phyloP scores from a whole-genome alignment of 2,888 invertebrate species.

The Chymomyza caudatula region DNA sequence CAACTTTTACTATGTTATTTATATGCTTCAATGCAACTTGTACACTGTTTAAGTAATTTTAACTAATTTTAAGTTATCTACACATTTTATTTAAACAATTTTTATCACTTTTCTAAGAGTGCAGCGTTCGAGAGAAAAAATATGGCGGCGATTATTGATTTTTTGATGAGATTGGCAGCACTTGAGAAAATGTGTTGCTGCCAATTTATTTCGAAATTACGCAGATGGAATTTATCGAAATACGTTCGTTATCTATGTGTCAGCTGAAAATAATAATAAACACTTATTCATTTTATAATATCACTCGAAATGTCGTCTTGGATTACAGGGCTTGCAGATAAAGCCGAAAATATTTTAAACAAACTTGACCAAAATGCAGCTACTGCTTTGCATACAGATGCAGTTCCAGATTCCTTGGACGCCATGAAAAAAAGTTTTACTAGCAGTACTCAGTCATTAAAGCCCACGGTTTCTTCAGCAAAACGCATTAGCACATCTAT shows the following conservation, averaged over 20 bases:
- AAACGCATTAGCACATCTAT: constrained; percentile 30
- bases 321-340: constrained; percentile 86
- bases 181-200: constrained; percentile 7
- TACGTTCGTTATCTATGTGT: not conserved
- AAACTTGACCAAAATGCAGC: constrained; percentile 87
- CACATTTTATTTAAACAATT: constrained; percentile 30
- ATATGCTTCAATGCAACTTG: not conserved
- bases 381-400: constrained; percentile 79
- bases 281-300: not conserved
- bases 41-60: constrained; percentile 17
- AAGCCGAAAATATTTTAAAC: constrained; percentile 86
- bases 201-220: not conserved
- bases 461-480: constrained; percentile 58
- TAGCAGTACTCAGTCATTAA: constrained; percentile 63
- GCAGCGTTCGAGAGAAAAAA: constrained; percentile 55
- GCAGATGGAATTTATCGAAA: not conserved
- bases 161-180: constrained; percentile 35
- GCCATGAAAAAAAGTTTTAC: constrained; percentile 54
- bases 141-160: constrained; percentile 69
- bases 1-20: not conserved
- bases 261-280: not conserved
- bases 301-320: constrained; percentile 81
- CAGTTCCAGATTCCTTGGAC: constrained; percentile 25
- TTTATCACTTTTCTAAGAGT: constrained; percentile 9
- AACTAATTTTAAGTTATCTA: constrained; percentile 36